Conservation (phyloP, 2,888 invertebrate genomes). For the Chrysomela aeneicollis region DNA sequence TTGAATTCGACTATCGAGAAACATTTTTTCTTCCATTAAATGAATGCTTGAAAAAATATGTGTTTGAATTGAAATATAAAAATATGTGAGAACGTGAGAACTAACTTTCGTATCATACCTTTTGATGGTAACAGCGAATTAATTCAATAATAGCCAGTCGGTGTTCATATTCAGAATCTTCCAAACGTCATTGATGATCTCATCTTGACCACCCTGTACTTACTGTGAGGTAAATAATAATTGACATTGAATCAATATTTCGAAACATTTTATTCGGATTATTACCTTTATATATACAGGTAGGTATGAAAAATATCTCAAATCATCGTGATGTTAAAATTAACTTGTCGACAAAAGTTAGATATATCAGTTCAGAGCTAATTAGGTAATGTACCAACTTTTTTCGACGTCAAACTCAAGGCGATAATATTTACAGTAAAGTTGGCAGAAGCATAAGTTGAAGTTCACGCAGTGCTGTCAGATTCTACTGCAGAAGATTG, state of each 20-base stretch:
- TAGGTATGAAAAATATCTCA: neutral
- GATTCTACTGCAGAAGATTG: conserved; percentile 41
- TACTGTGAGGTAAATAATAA: neutral
- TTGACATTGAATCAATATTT: neutral
- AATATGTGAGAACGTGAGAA: too few relatives aligned
- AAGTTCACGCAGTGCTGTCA: conserved; percentile 46
- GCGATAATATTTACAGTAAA: conserved; percentile 14
- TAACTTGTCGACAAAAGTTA: conserved; percentile 4
- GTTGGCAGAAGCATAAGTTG: conserved; percentile 32
- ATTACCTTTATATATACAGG: neutral
- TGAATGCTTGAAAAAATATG: too few relatives aligned
- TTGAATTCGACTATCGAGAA: too few relatives aligned
- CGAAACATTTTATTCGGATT: neutral
- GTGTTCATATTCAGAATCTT: neutral
- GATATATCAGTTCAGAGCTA: neutral
- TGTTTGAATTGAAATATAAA: too few relatives aligned
- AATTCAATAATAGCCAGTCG: too few relatives aligned
- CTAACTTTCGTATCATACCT: too few relatives aligned
- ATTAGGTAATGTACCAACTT: neutral
- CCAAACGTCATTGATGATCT: neutral
- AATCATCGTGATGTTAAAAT: neutral
- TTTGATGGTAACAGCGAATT: too few relatives aligned
- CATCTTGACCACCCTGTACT: neutral
- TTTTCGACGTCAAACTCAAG: neutral
- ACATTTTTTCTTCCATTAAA: too few relatives aligned